phyloP scores from a whole-genome alignment of 2,888 invertebrate species.

The Philaethria dido region DNA sequence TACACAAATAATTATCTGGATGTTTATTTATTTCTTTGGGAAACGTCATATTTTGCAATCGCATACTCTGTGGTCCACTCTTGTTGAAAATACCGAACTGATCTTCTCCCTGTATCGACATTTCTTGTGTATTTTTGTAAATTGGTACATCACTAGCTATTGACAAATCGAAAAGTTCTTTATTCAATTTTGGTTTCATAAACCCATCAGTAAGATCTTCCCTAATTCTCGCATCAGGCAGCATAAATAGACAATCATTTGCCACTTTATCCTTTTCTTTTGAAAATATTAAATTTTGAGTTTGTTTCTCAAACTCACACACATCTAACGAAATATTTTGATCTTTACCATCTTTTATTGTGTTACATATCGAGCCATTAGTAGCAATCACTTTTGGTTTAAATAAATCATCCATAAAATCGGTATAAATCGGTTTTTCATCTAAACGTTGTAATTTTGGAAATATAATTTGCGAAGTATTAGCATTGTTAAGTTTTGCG shows the following conservation, averaged over 20 bases:
- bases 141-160: neutral
- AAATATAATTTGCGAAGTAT: neutral
- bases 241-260: neutral
- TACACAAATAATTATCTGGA: neutral
- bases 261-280: neutral
- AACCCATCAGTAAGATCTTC: neutral
- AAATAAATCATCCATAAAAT: neutral
- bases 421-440: neutral
- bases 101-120: neutral
- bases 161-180: neutral
- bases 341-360: no score
- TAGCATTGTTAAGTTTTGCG: neutral
- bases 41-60: neutral
- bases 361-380: neutral
- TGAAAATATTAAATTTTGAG: neutral
- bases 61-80: neutral
- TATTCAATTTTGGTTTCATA: neutral
- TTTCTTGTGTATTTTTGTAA: neutral
- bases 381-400: neutral
- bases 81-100: neutral
- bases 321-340: no score
- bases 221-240: neutral
- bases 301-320: neutral
- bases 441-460: constrained; percentile 8
- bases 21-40: neutral